Conservation (phyloP, 1,140 invertebrate species). For the Drosophila takahashii region DNA sequence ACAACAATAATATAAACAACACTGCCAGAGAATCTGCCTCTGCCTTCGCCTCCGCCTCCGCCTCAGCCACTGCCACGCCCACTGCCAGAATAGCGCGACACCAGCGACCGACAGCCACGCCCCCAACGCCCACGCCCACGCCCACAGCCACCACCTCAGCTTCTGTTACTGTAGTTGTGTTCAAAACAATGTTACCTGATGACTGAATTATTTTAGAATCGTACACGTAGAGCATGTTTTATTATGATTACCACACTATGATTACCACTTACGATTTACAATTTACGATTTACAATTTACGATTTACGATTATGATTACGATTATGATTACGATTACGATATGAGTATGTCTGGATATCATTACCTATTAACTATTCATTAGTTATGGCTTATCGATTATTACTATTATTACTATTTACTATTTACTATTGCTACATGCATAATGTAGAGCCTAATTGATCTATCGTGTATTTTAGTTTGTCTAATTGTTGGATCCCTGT, state of each 20-base stretch:
- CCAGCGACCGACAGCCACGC: constrained; percentile 37
- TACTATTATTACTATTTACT: constrained; percentile 33
- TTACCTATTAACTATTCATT: constrained; percentile 53
- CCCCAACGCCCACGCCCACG: constrained; percentile 44
- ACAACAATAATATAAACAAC: constrained; percentile 51
- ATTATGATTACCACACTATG: constrained; percentile 47
- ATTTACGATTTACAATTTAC: constrained; percentile 13
- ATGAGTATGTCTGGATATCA: constrained; percentile 35
- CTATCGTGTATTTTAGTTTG: constrained; percentile 48
- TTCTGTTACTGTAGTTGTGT: constrained; percentile 85
- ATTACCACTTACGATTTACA: constrained; percentile 46
- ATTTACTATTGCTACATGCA: constrained; percentile 66
- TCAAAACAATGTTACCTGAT: constrained; percentile 85
- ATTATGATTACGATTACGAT: constrained; percentile 19
- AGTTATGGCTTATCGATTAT: constrained; percentile 55
- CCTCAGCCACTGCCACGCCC: not conserved
- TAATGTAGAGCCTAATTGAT: constrained; percentile 66
- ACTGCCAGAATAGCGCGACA: constrained; percentile 23
- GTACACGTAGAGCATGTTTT: constrained; percentile 78
- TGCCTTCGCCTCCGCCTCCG: constrained; percentile 22
- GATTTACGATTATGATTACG: constrained; percentile 16
- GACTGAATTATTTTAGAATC: constrained; percentile 85
- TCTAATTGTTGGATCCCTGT: constrained; percentile 49
- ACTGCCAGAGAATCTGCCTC: constrained; percentile 33
- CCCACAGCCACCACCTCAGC: constrained; percentile 72